A percentile compares a stretch with the other conserved stretches of the same genome.
Evolutionary conservation across 53 echinoderm and acorn worm genomes (phyloP).

Genomic region (Hippasteria phrygiana): DNA sequence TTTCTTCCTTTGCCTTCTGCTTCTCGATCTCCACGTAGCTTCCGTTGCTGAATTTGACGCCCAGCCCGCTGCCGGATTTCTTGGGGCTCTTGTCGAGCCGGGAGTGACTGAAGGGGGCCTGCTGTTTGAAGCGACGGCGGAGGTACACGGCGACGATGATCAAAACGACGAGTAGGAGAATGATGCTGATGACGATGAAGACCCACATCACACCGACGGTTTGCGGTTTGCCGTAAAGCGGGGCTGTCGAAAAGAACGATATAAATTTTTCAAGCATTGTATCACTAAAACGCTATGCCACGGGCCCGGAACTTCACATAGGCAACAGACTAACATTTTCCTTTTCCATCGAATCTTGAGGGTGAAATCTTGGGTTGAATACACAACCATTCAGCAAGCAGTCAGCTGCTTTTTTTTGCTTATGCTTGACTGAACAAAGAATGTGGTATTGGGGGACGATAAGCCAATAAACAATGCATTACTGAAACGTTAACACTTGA

Average conservation of each 20-base stretch:
- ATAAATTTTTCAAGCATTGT: too few species aligned
- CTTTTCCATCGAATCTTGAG: too few species aligned
- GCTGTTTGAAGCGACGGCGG: constrained; percentile 56
- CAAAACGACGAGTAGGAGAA: constrained; percentile 68
- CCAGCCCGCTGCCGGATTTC: constrained; percentile 28
- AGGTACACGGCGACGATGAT: constrained; percentile 41
- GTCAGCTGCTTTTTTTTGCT: too few species aligned
- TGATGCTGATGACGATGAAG: constrained; percentile 66
- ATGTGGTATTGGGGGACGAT: too few species aligned
- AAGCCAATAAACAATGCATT: too few species aligned
- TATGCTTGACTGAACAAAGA: too few species aligned
- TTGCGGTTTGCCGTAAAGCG: constrained; percentile 54
- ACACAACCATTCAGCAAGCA: too few species aligned
- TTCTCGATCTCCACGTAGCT: constrained; percentile 66
- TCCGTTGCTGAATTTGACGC: constrained; percentile 45
- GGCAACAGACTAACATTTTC: too few species aligned
- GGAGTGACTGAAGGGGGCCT: constrained; percentile 56
- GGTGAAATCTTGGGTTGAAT: too few species aligned
- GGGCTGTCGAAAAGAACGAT: constrained; percentile 36
- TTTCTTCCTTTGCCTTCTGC: constrained; percentile 58
- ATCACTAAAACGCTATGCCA: too few species aligned
- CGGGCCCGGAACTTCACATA: too few species aligned
- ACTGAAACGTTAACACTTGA: too few species aligned
- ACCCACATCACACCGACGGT: constrained; percentile 60
- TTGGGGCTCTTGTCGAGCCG: constrained; percentile 53